Percentiles rank a stretch among this genome's conserved stretches.
These are phyloP conservation scores for Pelochelys cantorii DNA, from an alignment of 2,797 vertebrate genomes.

Conservation along the genomic window DNA sequence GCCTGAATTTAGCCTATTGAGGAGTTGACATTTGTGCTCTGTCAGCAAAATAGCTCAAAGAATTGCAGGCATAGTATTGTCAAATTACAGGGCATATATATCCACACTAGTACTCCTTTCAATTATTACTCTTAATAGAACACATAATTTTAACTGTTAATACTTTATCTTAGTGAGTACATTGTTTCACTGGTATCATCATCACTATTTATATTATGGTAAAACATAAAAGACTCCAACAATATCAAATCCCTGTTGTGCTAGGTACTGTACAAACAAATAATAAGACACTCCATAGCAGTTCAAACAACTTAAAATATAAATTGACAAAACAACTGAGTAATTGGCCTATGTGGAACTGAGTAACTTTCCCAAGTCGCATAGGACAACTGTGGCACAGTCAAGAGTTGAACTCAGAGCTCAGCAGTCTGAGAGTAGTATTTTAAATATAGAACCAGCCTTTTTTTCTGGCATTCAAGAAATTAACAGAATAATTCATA, in stretches of 20 bases:
- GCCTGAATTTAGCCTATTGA: not conserved
- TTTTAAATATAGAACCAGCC: rapidly evolving
- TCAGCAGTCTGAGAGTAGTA: not conserved
- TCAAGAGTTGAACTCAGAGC: not conserved
- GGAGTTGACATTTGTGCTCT: not conserved
- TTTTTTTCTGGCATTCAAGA: not conserved
- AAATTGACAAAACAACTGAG: not conserved
- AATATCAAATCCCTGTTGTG: not conserved
- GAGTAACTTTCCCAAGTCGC: not conserved
- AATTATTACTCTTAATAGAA: rapidly evolving
- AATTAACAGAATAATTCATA: not conserved
- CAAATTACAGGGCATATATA: not conserved
- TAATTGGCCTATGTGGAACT: not conserved
- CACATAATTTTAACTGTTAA: rapidly evolving
- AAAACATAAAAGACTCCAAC: not conserved
- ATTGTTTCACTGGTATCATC: not conserved
- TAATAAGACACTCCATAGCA: not conserved
- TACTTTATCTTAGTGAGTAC: not conserved
- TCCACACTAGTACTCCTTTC: not conserved
- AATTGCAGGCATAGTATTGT: not conserved
- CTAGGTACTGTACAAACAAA: not conserved
- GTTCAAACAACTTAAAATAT: not conserved
- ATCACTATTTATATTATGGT: not conserved
- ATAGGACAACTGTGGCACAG: not conserved
- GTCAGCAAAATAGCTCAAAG: not conserved